These are phyloP conservation scores for Philopedon plagiatum DNA, from an alignment of 2,888 invertebrate species.

Conservation along the genomic window DNA sequence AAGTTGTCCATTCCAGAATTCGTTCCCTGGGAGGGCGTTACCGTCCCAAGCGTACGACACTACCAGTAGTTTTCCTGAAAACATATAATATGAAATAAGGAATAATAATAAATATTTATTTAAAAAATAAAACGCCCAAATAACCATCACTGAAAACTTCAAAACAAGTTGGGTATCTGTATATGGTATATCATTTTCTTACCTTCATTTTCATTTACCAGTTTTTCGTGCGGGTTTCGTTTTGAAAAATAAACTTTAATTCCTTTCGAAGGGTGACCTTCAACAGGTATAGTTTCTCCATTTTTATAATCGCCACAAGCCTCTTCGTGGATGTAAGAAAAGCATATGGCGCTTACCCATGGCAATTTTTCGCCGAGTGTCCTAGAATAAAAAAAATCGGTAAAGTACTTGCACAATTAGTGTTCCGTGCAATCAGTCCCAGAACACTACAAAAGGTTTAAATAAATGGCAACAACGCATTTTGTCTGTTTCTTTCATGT, in stretches of 20 bases:
- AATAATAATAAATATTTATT: background rate
- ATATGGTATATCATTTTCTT: too few relatives aligned
- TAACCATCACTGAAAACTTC: too few relatives aligned
- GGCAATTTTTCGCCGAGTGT: slow-evolving; percentile 64
- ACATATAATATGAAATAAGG: too few relatives aligned
- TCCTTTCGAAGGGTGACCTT: slow-evolving; percentile 57
- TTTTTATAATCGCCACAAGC: slow-evolving; percentile 70
- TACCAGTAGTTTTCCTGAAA: slow-evolving; percentile 69
- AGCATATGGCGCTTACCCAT: slow-evolving; percentile 76
- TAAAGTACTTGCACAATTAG: too few relatives aligned
- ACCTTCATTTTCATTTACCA: slow-evolving; percentile 68
- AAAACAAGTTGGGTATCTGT: too few relatives aligned
- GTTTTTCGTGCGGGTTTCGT: slow-evolving; percentile 71
- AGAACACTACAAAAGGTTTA: too few relatives aligned
- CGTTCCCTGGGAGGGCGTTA: slow-evolving; percentile 81
- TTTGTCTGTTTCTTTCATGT: too few relatives aligned
- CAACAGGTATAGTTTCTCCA: slow-evolving; percentile 61
- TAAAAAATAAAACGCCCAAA: background rate
- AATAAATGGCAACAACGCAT: too few relatives aligned
- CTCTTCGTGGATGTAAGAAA: slow-evolving; percentile 74
- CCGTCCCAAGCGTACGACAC: slow-evolving; percentile 83
- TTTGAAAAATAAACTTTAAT: slow-evolving; percentile 70
- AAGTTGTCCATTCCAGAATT: slow-evolving; percentile 77
- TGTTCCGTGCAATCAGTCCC: too few relatives aligned
- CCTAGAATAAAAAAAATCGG: slow-evolving; percentile 56